Conservation (phyloP, 2,888 invertebrate genomes). For the Tinea semifulvella region DNA sequence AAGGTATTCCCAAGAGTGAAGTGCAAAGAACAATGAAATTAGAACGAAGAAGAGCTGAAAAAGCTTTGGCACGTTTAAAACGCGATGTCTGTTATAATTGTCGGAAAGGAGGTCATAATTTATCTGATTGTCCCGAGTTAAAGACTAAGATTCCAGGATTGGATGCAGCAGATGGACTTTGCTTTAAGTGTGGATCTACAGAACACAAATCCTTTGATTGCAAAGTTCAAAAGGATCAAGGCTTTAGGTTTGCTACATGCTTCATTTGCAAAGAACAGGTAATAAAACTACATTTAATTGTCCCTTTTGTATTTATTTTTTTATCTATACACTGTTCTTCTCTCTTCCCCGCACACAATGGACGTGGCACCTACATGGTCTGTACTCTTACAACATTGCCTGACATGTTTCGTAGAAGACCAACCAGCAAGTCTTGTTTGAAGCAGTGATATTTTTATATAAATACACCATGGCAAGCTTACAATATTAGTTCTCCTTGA, state of each 20-base stretch:
- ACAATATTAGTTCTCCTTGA: too few relatives aligned
- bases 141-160: constrained; percentile 58
- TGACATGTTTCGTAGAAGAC: too few relatives aligned
- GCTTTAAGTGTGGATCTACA: constrained; percentile 90
- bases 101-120: constrained; percentile 77
- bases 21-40: constrained; percentile 72
- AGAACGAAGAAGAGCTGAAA: constrained; percentile 77
- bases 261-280: constrained; percentile 85
- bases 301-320: too few relatives aligned
- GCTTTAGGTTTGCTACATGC: constrained; percentile 85
- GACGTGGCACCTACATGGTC: too few relatives aligned
- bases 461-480: too few relatives aligned
- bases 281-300: too few relatives aligned
- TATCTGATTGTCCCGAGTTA: constrained; percentile 82
- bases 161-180: constrained; percentile 71
- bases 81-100: constrained; percentile 84
- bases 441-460: too few relatives aligned
- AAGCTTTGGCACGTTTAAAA: constrained; percentile 70
- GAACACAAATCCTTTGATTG: constrained; percentile 84
- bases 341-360: too few relatives aligned
- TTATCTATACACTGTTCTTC: too few relatives aligned
- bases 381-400: too few relatives aligned
- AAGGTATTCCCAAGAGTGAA: constrained; percentile 74
- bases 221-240: constrained; percentile 70
- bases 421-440: too few relatives aligned